Percentiles rank a stretch among this genome's conserved stretches.
Evolutionary conservation across 2,888 invertebrate species (phyloP).

Genomic region (Branchellion lobata): DNA sequence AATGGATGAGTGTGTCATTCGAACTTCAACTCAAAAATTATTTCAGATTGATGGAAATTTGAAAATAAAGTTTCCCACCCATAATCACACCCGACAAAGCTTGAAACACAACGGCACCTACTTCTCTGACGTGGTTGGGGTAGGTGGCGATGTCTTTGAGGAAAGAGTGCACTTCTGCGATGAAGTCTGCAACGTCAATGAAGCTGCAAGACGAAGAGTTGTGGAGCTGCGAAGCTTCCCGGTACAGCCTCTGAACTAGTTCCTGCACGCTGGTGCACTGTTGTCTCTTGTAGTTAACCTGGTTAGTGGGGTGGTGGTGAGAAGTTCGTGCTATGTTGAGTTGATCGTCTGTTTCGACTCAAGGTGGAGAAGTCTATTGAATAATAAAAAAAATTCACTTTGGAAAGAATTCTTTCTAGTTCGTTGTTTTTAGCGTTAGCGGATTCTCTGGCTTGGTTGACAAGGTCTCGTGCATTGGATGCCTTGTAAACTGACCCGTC

Average conservation of each 20-base stretch:
- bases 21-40: not conserved
- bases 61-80: too few relatives aligned
- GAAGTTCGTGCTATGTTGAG: not conserved
- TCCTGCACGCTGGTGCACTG: not conserved
- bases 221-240: not conserved
- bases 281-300: constrained; percentile 23
- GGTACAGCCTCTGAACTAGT: not conserved
- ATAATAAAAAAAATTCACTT: constrained; percentile 1
- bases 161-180: not conserved
- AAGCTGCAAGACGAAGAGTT: constrained; percentile 11
- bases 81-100: too few relatives aligned
- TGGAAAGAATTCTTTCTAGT: constrained; percentile 17
- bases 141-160: constrained; percentile 12
- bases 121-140: constrained; percentile 27
- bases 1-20: not conserved
- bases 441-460: constrained; percentile 35
- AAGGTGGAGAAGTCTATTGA: not conserved
- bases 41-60: not conserved
- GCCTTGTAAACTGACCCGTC: constrained; percentile 82
- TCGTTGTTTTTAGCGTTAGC: not conserved
- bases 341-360: not conserved
- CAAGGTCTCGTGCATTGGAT: constrained; percentile 47
- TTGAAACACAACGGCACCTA: too few relatives aligned
- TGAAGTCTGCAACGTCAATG: not conserved
- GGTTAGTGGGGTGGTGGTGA: not conserved